phyloP scores from a whole-genome alignment of 2,113 vertebrate genomes.

The Psittacula cyanocephala region DNA sequence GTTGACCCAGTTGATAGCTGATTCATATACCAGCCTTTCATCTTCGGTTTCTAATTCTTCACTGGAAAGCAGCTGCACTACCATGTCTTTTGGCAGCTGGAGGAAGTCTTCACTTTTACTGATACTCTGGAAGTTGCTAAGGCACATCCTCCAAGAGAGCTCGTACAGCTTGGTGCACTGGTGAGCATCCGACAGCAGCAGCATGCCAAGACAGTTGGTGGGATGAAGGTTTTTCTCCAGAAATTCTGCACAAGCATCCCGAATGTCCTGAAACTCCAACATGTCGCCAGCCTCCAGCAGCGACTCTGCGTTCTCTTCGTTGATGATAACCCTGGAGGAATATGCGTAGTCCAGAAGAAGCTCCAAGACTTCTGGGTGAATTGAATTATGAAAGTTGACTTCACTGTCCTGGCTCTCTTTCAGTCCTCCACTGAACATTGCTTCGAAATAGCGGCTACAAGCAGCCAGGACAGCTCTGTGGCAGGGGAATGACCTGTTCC shows the following conservation, averaged over 20 bases:
- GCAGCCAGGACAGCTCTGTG: constrained; percentile 82
- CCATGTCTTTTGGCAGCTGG: constrained; percentile 82
- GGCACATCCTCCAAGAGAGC: constrained; percentile 84
- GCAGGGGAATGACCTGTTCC: constrained; percentile 81
- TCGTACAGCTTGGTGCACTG: constrained; percentile 84
- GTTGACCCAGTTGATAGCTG: constrained; percentile 81
- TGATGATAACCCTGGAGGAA: constrained; percentile 84
- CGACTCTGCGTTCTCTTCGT: constrained; percentile 82
- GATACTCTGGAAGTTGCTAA: constrained; percentile 83
- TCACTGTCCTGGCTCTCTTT: constrained; percentile 85
- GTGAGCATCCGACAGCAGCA: constrained; percentile 81
- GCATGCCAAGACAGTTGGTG: constrained; percentile 84
- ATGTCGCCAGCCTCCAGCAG: constrained; percentile 83
- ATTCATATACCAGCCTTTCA: constrained; percentile 82
- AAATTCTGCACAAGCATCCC: constrained; percentile 84
- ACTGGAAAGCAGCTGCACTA: constrained; percentile 81
- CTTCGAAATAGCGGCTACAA: constrained; percentile 84
- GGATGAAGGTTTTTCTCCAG: constrained; percentile 84
- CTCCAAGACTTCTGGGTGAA: constrained; percentile 83
- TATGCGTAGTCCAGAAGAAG: constrained; percentile 83
- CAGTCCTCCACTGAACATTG: constrained; percentile 84
- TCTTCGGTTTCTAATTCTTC: constrained; percentile 85
- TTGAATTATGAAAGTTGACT: constrained; percentile 83
- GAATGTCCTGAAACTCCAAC: constrained; percentile 84
- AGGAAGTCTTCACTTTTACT: constrained; percentile 84